phyloP scores from a whole-genome alignment of 64 coral and sea anemone species.

The Dendrophyllia cribrosa region DNA sequence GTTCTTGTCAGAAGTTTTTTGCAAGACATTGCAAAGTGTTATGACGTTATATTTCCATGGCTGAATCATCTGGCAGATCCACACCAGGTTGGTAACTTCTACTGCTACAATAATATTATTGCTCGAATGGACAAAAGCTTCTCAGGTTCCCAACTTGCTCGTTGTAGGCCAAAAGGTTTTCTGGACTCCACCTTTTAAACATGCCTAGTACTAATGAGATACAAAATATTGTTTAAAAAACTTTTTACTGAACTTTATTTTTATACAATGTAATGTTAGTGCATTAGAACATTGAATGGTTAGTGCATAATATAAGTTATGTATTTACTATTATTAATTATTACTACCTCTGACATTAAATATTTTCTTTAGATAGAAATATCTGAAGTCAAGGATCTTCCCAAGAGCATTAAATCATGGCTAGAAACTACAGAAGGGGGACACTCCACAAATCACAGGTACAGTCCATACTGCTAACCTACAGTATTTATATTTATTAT shows the following conservation, averaged over 20 bases:
- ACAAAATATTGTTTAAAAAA: too few species aligned
- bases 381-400: conserved; percentile 29
- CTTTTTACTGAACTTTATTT: too few species aligned
- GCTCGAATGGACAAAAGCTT: not conserved
- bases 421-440: not conserved
- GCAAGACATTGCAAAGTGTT: conserved; percentile 12
- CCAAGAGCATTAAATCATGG: conserved; percentile 11
- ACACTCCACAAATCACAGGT: not conserved
- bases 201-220: too few species aligned
- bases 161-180: not conserved
- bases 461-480: not conserved
- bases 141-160: not conserved
- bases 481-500: not conserved
- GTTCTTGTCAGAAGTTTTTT: conserved; percentile 53
- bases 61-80: not conserved
- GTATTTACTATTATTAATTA: too few species aligned
- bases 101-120: not conserved
- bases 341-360: too few species aligned
- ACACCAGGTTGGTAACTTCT: not conserved
- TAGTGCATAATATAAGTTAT: too few species aligned
- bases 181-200: too few species aligned
- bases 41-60: conserved; percentile 32
- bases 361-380: not conserved
- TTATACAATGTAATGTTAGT: too few species aligned
- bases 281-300: too few species aligned